Evolutionary conservation across 2,113 vertebrate species (phyloP), one percentile per base, ranked within the genome.

Genomic region (Gila orcuttii): DNA sequence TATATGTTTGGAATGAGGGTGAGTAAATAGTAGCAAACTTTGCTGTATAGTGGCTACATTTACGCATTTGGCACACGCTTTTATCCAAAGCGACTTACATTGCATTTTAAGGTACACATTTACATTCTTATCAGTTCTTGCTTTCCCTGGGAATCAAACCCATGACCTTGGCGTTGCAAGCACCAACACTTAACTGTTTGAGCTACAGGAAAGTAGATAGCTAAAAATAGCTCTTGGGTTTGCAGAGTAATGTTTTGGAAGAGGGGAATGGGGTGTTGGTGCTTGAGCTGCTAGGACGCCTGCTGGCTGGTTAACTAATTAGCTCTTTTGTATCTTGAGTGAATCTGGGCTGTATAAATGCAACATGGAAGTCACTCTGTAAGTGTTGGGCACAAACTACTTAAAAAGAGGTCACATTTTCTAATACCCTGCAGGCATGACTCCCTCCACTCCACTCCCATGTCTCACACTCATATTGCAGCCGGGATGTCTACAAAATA

Each of bases 361-460:
- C 15, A 50, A 68, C 73, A 75, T 88, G 90, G 91, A 92, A 92
- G 90, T 90, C 39, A 23, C 68, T 71, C 68, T 92, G 89, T 90
- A 85, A 87, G 89, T 90, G 87, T 90, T 90, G 87, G 90, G 88
- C 91, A 83, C 90, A 74, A 82, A 78, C 87, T 88, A 79, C 60
- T 52, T 89, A 74, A 74, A 82, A 84, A 47, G 85, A 75, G 84
- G 31, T 39, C 73, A 81, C 84, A 50, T 77, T 81, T 82, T 82
- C 57, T 84, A 87, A 91, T 12, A 81, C 85, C 90, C 86, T 45
- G 8, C 21, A 89, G 90, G 86, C 88, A 84, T 55, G n/a, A 28
- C 28, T 33, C 36, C 31, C 64, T 74, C 31, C 33, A 55, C 10
- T 71, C 39, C 17, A 17, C 50, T 79, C 57, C 42, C 25, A 50